Evolutionary conservation across 23 tunicate genomes (phyloP), one percentile per base, ranked within the genome.

Genomic region (Halocynthia roretzi): DNA sequence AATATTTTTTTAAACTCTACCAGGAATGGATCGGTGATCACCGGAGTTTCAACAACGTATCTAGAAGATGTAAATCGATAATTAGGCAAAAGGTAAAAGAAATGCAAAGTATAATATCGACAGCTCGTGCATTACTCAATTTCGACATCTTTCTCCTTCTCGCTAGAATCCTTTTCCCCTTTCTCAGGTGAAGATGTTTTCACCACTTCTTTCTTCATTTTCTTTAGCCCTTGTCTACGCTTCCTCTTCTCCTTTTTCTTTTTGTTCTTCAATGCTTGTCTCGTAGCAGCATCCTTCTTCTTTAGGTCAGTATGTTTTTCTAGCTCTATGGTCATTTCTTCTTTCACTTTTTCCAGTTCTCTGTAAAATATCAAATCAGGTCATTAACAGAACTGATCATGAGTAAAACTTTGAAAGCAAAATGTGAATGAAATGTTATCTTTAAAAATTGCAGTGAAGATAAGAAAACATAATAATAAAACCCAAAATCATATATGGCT

Each of bases 21-120:
- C 50, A 82, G 51, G 2, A 83, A 76, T 5, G 96, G 99, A 63
- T 95, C 96, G 52, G 80, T 85, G 61, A 95, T 85, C 52, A 85
- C 86, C 7, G 99, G 99, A 61, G 84, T 89, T 44, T 89, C 84
- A 8, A 92, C 83, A 15, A 95, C 95, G 62, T 95, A 95, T 60
- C 85, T 84, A 72, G 83, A 54, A 11, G 58, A 74, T 8, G 52
- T 14, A 58, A 15, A n/a, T 58, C 17, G 15, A 58, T 58, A 58
- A 58, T 14, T 2, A 58, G 15, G 17, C 17, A 14, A 58, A 15
- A 58, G 63, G 10, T 57, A 72, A 44, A 51, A 57, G n/a, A 68
- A 0, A 21, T 49, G 2, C 64, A 50, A 17, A 15, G 14, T 4
- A 44, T 19, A 68, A n/a, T 2, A 17, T 17, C 21, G 5, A 51